These are phyloP conservation scores for Torymus texanus DNA, from an alignment of 2,888 invertebrate genomes.

Conservation along the genomic window DNA sequence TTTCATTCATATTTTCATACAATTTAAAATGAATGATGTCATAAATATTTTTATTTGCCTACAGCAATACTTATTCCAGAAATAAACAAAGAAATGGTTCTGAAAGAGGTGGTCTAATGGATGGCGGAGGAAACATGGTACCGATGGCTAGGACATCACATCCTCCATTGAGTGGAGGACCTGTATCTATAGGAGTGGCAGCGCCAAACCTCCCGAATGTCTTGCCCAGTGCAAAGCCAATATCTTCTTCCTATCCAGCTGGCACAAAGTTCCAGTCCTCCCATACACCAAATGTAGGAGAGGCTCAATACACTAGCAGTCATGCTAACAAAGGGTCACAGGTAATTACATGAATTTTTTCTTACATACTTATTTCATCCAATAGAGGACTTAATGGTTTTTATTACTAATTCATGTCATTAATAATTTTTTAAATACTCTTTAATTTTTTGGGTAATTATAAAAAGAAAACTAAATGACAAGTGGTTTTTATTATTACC, in stretches of 20 bases:
- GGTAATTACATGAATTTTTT: constrained; percentile 41
- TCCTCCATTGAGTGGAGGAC: constrained; percentile 62
- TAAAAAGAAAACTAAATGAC: too few relatives aligned
- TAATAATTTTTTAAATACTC: too few relatives aligned
- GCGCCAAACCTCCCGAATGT: constrained; percentile 68
- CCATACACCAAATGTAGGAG: constrained; percentile 63
- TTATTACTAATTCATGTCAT: too few relatives aligned
- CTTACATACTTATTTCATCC: too few relatives aligned
- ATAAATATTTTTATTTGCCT: constrained; percentile 17
- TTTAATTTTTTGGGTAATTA: too few relatives aligned
- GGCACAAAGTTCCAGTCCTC: constrained; percentile 74
- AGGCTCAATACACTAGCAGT: constrained; percentile 66
- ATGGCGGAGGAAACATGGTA: constrained; percentile 63
- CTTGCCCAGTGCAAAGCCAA: constrained; percentile 69
- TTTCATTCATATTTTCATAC: not conserved
- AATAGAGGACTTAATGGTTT: too few relatives aligned
- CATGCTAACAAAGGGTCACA: constrained; percentile 62
- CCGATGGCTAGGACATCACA: constrained; percentile 69
- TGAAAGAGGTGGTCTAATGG: constrained; percentile 67
- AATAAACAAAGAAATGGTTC: constrained; percentile 73
- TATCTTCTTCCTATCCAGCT: constrained; percentile 70
- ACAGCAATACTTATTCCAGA: constrained; percentile 61
- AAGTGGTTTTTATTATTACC: too few relatives aligned
- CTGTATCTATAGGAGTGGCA: constrained; percentile 62
- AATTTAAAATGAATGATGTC: not conserved